These are phyloP conservation scores for Styela clava DNA, from an alignment of 23 tunicate genomes.

Conservation along the genomic window DNA sequence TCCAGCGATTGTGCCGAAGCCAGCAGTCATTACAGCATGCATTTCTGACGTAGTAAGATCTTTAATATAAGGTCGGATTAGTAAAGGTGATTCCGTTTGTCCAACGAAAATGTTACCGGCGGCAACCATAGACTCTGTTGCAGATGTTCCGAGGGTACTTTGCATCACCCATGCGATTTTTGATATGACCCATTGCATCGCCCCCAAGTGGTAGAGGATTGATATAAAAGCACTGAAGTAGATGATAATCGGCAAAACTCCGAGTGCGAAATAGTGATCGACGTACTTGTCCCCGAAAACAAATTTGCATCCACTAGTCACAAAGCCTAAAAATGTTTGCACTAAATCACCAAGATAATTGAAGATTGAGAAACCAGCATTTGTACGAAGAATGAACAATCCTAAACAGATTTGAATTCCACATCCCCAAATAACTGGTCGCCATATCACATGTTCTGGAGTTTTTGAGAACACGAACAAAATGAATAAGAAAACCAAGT, in stretches of 20 bases:
- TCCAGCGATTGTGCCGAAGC: constrained; percentile 64
- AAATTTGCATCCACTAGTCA: constrained; percentile 6
- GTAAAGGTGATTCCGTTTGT: constrained; percentile 58
- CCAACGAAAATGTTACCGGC: constrained; percentile 76
- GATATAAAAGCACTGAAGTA: constrained; percentile 66
- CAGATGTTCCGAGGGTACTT: constrained; percentile 48
- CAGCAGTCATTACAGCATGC: constrained; percentile 41
- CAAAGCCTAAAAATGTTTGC: constrained; percentile 31
- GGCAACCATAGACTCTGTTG: constrained; percentile 62
- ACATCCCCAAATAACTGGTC: constrained; percentile 69
- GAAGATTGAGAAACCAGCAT: constrained; percentile 45
- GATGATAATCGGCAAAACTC: constrained; percentile 52
- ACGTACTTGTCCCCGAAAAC: constrained; percentile 29
- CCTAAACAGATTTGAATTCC: constrained; percentile 45
- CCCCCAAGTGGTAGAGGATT: constrained; percentile 59
- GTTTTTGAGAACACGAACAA: constrained; percentile 31
- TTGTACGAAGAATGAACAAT: constrained; percentile 38
- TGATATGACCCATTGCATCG: constrained; percentile 56
- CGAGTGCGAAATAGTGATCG: constrained; percentile 49
- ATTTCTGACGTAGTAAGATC: constrained; percentile 55
- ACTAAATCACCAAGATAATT: constrained; percentile 38
- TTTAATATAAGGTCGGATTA: constrained; percentile 48
- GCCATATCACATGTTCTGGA: constrained; percentile 32
- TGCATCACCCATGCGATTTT: constrained; percentile 73
- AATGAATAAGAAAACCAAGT: constrained; percentile 23